Conservation (phyloP, 2,888 invertebrate species). For the Drosophila gaucha region DNA sequence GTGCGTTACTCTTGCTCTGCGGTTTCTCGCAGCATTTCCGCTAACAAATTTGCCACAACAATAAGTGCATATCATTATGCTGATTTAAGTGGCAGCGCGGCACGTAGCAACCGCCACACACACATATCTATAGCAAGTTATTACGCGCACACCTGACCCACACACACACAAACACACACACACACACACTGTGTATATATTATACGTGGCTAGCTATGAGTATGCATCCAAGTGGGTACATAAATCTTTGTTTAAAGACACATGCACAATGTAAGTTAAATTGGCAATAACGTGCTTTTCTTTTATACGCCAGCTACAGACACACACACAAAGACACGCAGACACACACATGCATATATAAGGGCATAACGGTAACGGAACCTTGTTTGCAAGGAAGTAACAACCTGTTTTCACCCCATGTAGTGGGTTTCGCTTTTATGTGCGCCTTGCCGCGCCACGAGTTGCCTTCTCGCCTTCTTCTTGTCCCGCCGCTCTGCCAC, state of each 20-base stretch:
- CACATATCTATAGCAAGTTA: constrained; percentile 70
- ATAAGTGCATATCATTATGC: constrained; percentile 78
- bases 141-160: constrained; percentile 73
- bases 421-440: constrained; percentile 70
- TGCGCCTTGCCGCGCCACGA: constrained; percentile 34
- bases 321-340: constrained; percentile 17
- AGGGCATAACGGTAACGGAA: constrained; percentile 78
- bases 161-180: constrained; percentile 15
- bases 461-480: constrained; percentile 7
- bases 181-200: constrained; percentile 20
- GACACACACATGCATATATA: constrained; percentile 43
- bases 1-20: constrained; percentile 33
- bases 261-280: constrained; percentile 79
- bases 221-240: constrained; percentile 79
- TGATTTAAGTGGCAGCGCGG: constrained; percentile 73
- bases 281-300: constrained; percentile 80
- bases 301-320: constrained; percentile 70
- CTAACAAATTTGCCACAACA: constrained; percentile 79
- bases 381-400: constrained; percentile 81
- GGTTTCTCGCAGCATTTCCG: constrained; percentile 75
- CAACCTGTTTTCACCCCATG: constrained; percentile 79
- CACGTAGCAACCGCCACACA: constrained; percentile 43
- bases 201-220: constrained; percentile 44
- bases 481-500: constrained; percentile 11
- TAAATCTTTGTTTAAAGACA: constrained; percentile 79